These are phyloP conservation scores for Ptychodera flava DNA, from an alignment of 35 echinoderm and acorn worm genomes.

Conservation along the genomic window DNA sequence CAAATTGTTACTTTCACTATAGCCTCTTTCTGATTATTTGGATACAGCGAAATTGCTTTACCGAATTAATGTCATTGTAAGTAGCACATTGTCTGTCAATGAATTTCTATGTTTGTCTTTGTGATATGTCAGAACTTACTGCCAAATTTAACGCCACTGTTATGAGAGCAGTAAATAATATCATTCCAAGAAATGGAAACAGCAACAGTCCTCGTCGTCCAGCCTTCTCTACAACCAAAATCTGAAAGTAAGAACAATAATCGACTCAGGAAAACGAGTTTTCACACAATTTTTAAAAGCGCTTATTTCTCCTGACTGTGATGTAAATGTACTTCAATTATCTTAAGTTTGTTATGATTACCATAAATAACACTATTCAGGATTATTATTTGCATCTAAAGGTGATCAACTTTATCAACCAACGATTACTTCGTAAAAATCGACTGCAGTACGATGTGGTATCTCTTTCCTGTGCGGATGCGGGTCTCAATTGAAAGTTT, in stretches of 20 bases:
- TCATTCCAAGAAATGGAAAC: constrained; percentile 61
- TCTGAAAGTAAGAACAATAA: constrained; percentile 34
- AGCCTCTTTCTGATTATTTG: too few relatives aligned
- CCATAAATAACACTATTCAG: background rate
- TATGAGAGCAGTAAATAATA: constrained; percentile 40
- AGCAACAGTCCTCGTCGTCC: constrained; percentile 59
- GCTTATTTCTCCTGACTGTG: too few relatives aligned
- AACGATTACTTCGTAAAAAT: background rate
- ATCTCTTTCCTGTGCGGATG: background rate
- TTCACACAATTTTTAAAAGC: too few relatives aligned
- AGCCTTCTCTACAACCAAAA: constrained; percentile 57
- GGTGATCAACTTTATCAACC: background rate
- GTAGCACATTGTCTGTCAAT: too few relatives aligned
- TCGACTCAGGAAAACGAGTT: too few relatives aligned
- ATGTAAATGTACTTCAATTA: background rate
- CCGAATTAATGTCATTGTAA: too few relatives aligned
- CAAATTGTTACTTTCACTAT: too few relatives aligned
- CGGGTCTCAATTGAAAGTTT: background rate
- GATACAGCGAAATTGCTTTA: too few relatives aligned
- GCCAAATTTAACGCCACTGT: constrained; percentile 70
- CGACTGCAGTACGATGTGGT: too few relatives aligned
- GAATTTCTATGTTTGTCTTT: too few relatives aligned
- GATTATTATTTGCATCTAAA: background rate
- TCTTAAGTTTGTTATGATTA: background rate
- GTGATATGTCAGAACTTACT: too few relatives aligned